phyloP scores from a whole-genome alignment of 2,888 invertebrate genomes.

The Tolmerus cingulatus region DNA sequence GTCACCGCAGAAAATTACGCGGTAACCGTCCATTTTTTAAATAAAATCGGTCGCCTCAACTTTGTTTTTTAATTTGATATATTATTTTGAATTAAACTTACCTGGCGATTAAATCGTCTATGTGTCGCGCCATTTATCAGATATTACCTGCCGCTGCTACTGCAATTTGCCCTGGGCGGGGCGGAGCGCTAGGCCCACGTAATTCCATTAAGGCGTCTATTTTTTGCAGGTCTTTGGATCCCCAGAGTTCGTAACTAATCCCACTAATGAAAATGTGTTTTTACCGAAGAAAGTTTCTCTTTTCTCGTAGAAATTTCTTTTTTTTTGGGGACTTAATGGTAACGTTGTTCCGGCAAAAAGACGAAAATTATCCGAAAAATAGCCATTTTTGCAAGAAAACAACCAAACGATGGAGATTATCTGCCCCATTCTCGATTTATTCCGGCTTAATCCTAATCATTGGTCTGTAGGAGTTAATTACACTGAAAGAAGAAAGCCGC shows the following conservation, averaged over 20 bases:
- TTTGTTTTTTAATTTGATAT: background rate
- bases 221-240: background rate
- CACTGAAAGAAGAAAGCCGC: background rate
- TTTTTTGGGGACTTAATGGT: background rate
- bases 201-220: background rate
- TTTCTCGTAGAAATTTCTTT: background rate
- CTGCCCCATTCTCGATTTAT: background rate
- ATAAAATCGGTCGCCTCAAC: background rate
- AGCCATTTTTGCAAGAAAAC: background rate
- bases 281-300: background rate
- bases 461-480: background rate
- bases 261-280: background rate
- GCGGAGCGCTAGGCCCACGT: background rate
- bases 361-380: background rate
- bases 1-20: background rate
- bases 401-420: background rate
- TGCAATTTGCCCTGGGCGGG: background rate
- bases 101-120: background rate
- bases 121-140: background rate
- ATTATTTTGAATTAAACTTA: background rate
- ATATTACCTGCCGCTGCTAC: background rate
- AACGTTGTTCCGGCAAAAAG: background rate
- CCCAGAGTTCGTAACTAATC: background rate
- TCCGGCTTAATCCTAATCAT: background rate
- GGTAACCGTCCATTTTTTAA: background rate